Percentiles rank a stretch among this genome's conserved stretches.
phyloP scores from a whole-genome alignment of 2,888 invertebrate species.

The Acanthosepion pharaonis region DNA sequence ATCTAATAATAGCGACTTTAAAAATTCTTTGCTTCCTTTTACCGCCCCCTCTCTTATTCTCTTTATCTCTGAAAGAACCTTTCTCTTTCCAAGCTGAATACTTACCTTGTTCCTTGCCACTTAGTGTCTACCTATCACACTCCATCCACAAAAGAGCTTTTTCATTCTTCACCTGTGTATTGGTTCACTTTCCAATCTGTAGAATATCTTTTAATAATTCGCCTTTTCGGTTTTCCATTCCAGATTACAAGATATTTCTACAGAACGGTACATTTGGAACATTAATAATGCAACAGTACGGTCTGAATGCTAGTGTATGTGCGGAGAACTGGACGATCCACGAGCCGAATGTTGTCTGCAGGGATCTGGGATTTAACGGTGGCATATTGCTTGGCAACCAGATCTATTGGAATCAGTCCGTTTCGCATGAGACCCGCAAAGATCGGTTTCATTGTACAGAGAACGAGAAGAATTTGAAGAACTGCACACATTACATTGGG shows the following conservation, averaged over 20 bases:
- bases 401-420: not conserved
- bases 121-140: too few species aligned
- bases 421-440: not conserved
- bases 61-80: too few species aligned
- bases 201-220: not conserved
- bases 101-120: too few species aligned
- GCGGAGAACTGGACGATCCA: conserved; percentile 80
- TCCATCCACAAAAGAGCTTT: too few species aligned
- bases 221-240: not conserved
- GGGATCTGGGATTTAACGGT: conserved; percentile 59
- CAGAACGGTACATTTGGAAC: not conserved
- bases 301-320: conserved; percentile 83
- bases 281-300: conserved; percentile 76
- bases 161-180: too few species aligned
- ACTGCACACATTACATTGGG: not conserved
- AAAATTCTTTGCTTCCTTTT: too few species aligned
- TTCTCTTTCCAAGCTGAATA: too few species aligned
- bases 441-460: not conserved
- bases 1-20: too few species aligned
- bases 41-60: too few species aligned
- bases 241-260: conserved; percentile 42
- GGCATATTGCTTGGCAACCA: conserved; percentile 49
- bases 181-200: too few species aligned
- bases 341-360: conserved; percentile 58
- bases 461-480: not conserved